Percentiles rank a stretch among this genome's conserved stretches.
phyloP scores from a whole-genome alignment of 2,888 invertebrate genomes.

The Tinea pellionella region DNA sequence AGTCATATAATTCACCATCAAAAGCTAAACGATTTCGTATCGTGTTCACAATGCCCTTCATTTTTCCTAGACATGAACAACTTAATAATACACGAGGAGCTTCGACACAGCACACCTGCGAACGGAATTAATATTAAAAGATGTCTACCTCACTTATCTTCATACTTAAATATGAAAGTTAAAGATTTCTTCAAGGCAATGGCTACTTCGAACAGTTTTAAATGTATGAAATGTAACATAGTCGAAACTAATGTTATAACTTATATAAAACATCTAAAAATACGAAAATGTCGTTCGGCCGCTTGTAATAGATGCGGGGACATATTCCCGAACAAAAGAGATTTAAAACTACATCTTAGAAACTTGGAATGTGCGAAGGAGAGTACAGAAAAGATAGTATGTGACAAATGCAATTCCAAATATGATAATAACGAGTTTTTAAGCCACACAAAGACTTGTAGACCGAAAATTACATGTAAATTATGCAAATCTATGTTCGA shows the following conservation, averaged over 20 bases:
- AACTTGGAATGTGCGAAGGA: neutral
- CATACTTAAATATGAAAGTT: slow-evolving; percentile 33
- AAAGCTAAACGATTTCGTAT: slow-evolving; percentile 17
- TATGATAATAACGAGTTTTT: slow-evolving; percentile 14
- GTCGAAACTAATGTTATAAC: slow-evolving; percentile 3
- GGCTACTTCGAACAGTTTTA: slow-evolving; percentile 19
- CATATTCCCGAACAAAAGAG: neutral
- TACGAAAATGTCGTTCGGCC: neutral
- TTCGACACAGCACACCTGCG: slow-evolving; percentile 19
- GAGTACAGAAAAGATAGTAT: neutral
- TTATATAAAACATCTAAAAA: slow-evolving; percentile 33
- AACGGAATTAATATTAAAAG: slow-evolving; percentile 33
- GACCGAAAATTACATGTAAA: slow-evolving; percentile 24
- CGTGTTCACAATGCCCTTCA: slow-evolving; percentile 37
- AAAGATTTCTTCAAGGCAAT: slow-evolving; percentile 25
- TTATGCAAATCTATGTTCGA: slow-evolving; percentile 31
- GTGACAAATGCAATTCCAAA: neutral
- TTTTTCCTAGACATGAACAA: slow-evolving; percentile 23
- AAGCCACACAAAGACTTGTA: slow-evolving; percentile 16
- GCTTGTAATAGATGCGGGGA: neutral
- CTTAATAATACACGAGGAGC: slow-evolving; percentile 30
- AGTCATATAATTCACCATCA: slow-evolving; percentile 36
- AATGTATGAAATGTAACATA: slow-evolving; percentile 28
- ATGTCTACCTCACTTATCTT: slow-evolving; percentile 30
- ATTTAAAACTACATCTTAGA: neutral